Evolutionary conservation across 2,888 invertebrate genomes (phyloP).

Genomic region (Germaria angustata): DNA sequence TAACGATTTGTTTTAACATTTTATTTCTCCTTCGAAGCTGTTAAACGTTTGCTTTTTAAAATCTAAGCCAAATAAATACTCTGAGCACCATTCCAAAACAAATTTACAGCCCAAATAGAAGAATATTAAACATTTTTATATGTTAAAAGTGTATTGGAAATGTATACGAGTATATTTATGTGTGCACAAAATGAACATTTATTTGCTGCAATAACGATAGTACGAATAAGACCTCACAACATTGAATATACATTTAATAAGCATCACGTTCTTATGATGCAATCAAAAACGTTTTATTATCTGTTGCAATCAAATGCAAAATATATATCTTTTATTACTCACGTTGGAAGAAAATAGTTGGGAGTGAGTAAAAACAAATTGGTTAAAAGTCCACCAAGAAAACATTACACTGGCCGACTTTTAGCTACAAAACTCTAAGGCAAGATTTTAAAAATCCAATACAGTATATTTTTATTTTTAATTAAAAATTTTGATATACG

Average conservation of each 20-base stretch:
- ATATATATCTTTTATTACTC: conserved; percentile 64
- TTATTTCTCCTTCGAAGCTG: background rate
- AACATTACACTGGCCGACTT: background rate
- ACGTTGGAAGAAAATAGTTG: conserved; percentile 4
- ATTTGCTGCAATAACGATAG: background rate
- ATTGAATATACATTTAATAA: conserved; percentile 65
- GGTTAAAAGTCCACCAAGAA: background rate
- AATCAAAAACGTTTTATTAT: conserved; percentile 67
- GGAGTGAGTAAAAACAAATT: background rate
- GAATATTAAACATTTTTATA: conserved; percentile 29
- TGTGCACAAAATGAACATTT: background rate
- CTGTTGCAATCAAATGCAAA: conserved; percentile 66
- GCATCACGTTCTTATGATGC: conserved; percentile 66
- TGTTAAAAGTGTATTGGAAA: background rate
- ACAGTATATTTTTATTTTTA: background rate
- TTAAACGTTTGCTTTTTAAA: conserved; percentile 48
- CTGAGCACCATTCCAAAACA: conserved; percentile 1
- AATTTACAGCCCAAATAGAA: conserved; percentile 41
- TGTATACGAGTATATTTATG: background rate
- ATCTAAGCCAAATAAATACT: conserved; percentile 36
- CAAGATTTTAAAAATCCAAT: background rate
- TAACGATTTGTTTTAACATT: background rate
- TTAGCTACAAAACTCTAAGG: background rate
- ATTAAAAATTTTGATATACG: too few relatives aligned
- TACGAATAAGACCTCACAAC: conserved; percentile 35